Evolutionary conservation across 2,888 invertebrate genomes (phyloP).

Genomic region (Ligdia adustata): DNA sequence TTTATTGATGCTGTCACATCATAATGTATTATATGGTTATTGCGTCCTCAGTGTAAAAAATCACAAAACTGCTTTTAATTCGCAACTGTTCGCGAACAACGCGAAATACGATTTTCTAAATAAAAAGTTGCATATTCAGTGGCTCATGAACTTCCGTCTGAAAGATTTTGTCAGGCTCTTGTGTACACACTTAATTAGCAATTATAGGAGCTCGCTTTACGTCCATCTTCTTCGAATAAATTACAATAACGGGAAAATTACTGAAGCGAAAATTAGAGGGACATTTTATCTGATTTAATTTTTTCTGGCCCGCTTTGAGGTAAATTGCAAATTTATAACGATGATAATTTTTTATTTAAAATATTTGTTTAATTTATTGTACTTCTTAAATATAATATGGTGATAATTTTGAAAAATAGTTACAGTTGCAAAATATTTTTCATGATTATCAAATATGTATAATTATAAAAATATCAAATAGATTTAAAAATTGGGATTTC

Average conservation of each 20-base stretch:
- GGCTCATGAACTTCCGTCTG: not conserved
- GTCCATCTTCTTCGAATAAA: constrained; percentile 12
- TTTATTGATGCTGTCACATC: no score
- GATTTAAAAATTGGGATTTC: no score
- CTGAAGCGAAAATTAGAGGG: constrained; percentile 14
- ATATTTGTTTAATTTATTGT: no score
- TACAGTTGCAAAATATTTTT: no score
- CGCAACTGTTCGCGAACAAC: no score
- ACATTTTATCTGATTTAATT: constrained; percentile 14
- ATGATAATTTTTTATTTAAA: not conserved
- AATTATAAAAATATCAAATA: no score
- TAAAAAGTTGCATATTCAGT: constrained; percentile 3
- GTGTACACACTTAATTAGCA: constrained; percentile 21
- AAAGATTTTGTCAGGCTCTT: constrained; percentile 11
- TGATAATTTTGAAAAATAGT: no score
- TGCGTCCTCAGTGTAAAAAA: no score
- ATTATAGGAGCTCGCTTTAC: constrained; percentile 14
- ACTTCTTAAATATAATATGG: no score
- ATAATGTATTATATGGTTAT: no score
- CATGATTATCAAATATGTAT: no score
- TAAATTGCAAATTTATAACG: not conserved
- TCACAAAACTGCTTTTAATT: no score
- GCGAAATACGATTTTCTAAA: constrained; percentile 13
- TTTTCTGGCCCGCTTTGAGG: constrained; percentile 11
- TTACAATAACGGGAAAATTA: constrained; percentile 16